Conservation (phyloP, 2,113 vertebrate genomes). For the Prionailurus viverrinus region DNA sequence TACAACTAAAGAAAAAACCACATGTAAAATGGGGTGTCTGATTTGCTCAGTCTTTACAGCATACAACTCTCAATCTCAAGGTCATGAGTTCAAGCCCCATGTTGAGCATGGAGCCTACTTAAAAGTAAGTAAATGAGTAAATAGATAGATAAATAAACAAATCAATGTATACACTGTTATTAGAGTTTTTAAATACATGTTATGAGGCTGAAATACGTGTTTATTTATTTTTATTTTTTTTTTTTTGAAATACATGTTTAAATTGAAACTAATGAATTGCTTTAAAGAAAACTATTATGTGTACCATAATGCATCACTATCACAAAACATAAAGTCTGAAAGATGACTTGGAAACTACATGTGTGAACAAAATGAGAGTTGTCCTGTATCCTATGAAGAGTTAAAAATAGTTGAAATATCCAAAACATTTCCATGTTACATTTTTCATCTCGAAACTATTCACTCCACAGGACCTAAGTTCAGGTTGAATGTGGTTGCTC, state of each 20-base stretch:
- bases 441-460: not conserved
- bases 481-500: not conserved
- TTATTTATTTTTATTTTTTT: too few relatives aligned
- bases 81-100: too few relatives aligned
- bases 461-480: not conserved
- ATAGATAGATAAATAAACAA: too few relatives aligned
- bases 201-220: not conserved
- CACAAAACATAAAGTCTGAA: not conserved
- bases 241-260: not conserved
- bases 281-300: not conserved
- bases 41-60: too few relatives aligned
- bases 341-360: not conserved
- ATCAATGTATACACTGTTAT: not conserved
- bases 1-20: not conserved
- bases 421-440: not conserved
- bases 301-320: not conserved
- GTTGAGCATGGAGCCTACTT: too few relatives aligned
- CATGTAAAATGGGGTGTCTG: too few relatives aligned
- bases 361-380: not conserved
- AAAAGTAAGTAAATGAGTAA: too few relatives aligned
- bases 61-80: too few relatives aligned
- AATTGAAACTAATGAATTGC: not conserved
- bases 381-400: not conserved
- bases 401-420: not conserved
- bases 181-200: not conserved